Evolutionary conservation across 2,113 vertebrate species (phyloP).

Genomic region (Addax nasomaculatus): DNA sequence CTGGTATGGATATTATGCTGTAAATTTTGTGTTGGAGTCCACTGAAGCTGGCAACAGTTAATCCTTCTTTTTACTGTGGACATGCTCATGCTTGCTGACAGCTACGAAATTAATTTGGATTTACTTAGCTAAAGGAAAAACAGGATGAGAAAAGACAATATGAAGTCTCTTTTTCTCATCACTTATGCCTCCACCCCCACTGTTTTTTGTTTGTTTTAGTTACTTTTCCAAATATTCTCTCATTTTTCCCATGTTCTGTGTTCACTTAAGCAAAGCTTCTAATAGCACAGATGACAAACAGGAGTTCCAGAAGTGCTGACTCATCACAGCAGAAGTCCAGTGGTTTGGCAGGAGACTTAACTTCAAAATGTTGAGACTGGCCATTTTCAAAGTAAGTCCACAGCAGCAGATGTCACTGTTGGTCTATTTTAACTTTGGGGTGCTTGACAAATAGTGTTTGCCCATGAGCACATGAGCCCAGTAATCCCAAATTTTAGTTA

Average conservation of each 20-base stretch:
- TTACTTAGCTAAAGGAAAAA: not conserved
- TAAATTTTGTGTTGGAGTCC: constrained; percentile 12
- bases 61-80: not conserved
- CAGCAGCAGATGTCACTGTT: constrained; percentile 83
- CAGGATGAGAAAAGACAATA: not conserved
- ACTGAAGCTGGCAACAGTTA: not conserved
- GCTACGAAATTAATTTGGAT: constrained; percentile 1
- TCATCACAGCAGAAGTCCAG: constrained; percentile 15
- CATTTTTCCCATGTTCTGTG: constrained; percentile 59
- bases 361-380: not conserved
- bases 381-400: constrained; percentile 19
- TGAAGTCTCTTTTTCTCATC: constrained; percentile 9
- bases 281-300: constrained; percentile 38
- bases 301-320: constrained; percentile 40
- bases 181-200: not conserved
- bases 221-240: constrained; percentile 41
- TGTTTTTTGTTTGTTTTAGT: constrained; percentile 69
- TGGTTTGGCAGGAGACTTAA: not conserved
- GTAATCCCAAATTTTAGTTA: not conserved
- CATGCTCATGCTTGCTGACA: constrained; percentile 9
- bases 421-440: constrained; percentile 39
- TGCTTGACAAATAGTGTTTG: not conserved
- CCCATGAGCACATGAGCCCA: not conserved
- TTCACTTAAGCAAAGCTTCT: constrained; percentile 21
- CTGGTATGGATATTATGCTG: not conserved